These are phyloP conservation scores for Crambe crambe DNA, from an alignment of 37 sponge, comb jelly and placozoan genomes.

Conservation along the genomic window DNA sequence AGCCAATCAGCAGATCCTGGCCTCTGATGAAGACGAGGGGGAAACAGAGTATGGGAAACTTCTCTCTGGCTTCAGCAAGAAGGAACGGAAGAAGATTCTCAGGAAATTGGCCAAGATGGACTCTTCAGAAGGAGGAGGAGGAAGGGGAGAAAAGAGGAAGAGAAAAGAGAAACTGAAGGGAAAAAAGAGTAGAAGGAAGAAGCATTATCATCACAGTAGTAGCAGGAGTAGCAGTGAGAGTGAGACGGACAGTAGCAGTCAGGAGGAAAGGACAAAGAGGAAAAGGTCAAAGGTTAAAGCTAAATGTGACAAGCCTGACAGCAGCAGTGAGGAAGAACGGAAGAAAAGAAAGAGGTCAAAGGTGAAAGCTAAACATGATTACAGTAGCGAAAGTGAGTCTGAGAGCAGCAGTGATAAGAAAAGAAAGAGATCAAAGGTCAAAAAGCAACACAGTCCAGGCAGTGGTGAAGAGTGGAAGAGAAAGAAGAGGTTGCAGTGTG, in stretches of 20 bases:
- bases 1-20: conserved; percentile 68
- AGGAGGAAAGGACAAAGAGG: conserved; percentile 11
- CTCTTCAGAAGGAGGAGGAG: background rate
- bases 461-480: background rate
- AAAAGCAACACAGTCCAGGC: background rate
- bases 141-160: conserved; percentile 6
- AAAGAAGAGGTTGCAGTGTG: background rate
- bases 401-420: background rate
- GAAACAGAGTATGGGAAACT: conserved; percentile 35
- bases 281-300: background rate
- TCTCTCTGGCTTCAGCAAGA: conserved; percentile 50
- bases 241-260: background rate
- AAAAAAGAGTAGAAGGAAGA: conserved; percentile 26
- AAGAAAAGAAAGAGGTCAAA: conserved; percentile 3
- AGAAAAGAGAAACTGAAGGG: conserved; percentile 14
- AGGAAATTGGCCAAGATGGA: conserved; percentile 49
- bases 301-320: conserved; percentile 1
- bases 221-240: background rate
- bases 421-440: background rate
- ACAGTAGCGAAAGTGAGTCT: too few species aligned
- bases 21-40: conserved; percentile 65
- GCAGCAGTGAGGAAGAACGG: conserved; percentile 9
- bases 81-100: conserved; percentile 64
- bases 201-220: conserved; percentile 8
- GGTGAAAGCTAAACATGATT: conserved; percentile 10